These are phyloP conservation scores for Aphidius ervi DNA, from an alignment of 1,140 invertebrate genomes.

Conservation along the genomic window DNA sequence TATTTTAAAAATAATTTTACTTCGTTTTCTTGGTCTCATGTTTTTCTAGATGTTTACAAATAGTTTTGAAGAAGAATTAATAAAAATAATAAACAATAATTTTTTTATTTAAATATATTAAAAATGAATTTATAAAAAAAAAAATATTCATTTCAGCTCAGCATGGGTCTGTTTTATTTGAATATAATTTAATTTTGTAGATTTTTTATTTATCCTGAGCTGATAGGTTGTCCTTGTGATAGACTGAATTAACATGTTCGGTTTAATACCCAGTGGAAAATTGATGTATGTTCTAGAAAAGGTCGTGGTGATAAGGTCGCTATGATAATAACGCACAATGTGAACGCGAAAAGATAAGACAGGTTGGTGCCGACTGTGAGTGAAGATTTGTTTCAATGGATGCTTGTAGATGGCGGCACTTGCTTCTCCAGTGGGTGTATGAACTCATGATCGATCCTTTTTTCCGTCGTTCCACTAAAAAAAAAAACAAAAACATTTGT, in stretches of 20 bases:
- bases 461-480: too few species aligned
- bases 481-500: too few species aligned
- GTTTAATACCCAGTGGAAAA: background rate
- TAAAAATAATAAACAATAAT: background rate
- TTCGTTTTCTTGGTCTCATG: too few species aligned
- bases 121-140: background rate
- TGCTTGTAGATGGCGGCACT: slow-evolving; percentile 18
- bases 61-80: too few species aligned
- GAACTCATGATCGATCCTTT: too few species aligned
- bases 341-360: slow-evolving; percentile 4
- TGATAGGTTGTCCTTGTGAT: slow-evolving; percentile 14
- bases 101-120: background rate
- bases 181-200: slow-evolving; percentile 2
- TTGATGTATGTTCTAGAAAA: slow-evolving; percentile 5
- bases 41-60: too few species aligned
- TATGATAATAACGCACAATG: background rate
- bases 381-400: background rate
- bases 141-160: too few species aligned
- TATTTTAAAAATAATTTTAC: too few species aligned
- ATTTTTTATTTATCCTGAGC: slow-evolving; percentile 17
- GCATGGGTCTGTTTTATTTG: background rate
- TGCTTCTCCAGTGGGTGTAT: background rate
- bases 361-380: slow-evolving; percentile 16
- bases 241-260: background rate
- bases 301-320: slow-evolving; percentile 17